Evolutionary conservation across 1,140 invertebrate genomes (phyloP).

Genomic region (Gryllus bimaculatus): DNA sequence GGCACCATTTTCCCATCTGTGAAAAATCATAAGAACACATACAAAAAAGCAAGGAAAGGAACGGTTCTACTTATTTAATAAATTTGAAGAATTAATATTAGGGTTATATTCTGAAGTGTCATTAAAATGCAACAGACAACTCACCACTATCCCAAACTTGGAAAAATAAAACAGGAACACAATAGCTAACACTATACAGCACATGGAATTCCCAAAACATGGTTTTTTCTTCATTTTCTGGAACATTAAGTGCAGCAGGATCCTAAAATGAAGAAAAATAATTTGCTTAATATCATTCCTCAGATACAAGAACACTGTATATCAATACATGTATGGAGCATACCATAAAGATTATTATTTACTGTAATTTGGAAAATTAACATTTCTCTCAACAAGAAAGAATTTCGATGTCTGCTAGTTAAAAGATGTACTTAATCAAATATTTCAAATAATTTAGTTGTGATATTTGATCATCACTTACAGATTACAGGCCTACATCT

Average conservation of each 20-base stretch:
- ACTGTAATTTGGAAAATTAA: too few relatives aligned
- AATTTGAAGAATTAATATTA: too few relatives aligned
- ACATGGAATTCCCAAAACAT: conserved; percentile 28
- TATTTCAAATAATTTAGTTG: too few relatives aligned
- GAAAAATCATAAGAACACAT: background rate
- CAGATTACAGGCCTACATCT: too few relatives aligned
- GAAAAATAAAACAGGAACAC: conserved; percentile 37
- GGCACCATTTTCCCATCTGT: conserved; percentile 30
- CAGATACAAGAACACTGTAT: too few relatives aligned
- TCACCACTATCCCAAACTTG: conserved; percentile 28
- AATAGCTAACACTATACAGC: conserved; percentile 35
- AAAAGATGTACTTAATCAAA: too few relatives aligned
- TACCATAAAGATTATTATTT: too few relatives aligned
- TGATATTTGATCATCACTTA: too few relatives aligned
- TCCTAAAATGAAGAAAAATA: background rate
- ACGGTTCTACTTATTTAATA: background rate
- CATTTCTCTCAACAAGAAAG: too few relatives aligned
- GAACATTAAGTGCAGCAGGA: background rate
- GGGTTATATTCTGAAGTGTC: background rate
- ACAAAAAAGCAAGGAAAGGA: background rate
- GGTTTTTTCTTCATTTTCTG: background rate
- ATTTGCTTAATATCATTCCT: too few relatives aligned
- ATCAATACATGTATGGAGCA: too few relatives aligned
- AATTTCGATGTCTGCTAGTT: too few relatives aligned
- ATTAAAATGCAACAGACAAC: background rate